Base-by-base conservation (phyloP, 2,888 invertebrate genomes). In the Eustalomyia histrio region DNA sequence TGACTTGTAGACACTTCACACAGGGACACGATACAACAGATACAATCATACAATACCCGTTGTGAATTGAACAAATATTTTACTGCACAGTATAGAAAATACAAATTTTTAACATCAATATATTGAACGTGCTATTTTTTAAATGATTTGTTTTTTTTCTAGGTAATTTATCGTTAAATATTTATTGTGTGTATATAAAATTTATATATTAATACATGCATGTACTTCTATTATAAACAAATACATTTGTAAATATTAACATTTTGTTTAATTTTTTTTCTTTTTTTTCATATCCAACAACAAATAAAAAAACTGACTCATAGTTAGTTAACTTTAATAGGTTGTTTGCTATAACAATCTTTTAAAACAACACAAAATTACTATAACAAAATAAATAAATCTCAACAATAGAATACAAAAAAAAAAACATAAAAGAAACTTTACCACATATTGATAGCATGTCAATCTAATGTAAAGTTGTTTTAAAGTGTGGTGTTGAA, bases 231-330 rank as follows among this genome's bases (percentile, higher is more conserved):
- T 16, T 29, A 9, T 33, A 10, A 24, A 8, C 24, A 57, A 29
- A 57, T 14, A 57, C 43, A 47, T 47, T 47, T 16, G 33, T 57
- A 57, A 29, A 29, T 29, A 57, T 57, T 57, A 24, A 57, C 16
- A 57, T 55, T 24, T 55, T 55, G 18, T 24, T 55, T 55, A 24
- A 50, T 12, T 55, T 55, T 55, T 53, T 24, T 24, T 55, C 24
- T 57, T 57, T 29, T 29, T 57, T 6, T 57, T 29, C n/a, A 21
- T 14, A 29, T 18, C 24, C 4, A 18, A 21, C 14, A 68, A 50
- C 35, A 73, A 73, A 61, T 47, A 35, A 72, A 71, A 64, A 67
- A 68, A 8, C 64, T 79, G 79, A 74, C 79, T 79, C 79, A 78
- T 78, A 35, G 43, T 64, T 65, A 33, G 35, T 65, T 55, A 67